Base-by-base conservation (phyloP, 2,888 invertebrate genomes). In the Diaphora mendica region DNA sequence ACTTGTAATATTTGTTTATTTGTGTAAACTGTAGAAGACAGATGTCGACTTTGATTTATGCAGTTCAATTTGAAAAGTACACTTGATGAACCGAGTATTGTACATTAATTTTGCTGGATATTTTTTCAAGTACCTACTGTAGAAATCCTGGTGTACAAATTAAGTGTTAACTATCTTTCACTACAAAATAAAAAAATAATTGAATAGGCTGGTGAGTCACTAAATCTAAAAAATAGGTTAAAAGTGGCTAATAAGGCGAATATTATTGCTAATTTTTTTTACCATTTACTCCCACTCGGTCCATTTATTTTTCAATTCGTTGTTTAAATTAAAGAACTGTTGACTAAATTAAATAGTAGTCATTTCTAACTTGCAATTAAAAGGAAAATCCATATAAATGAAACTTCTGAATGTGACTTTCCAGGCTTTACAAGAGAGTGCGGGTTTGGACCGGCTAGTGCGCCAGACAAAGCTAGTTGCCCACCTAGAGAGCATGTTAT, bases 391-490 rank as follows among this genome's bases (percentile, higher is more conserved):
- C 48, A 48, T 48, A 20, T 48, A 44, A 44, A 1, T 48, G 17
- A 20, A 48, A 48, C 3, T 4, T 7, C 4, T 48, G 44, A 44
- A 15, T n/a, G 11, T 39, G 39, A 66, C 64, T n/a, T 81, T 88
- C 20, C 96, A 97, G 95, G 98, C 97, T n/a, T 91, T 98, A 72
- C 97, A 97, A 93, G 97, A 97, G 85, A 97, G 97, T 71, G 98
- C 98, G 0, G 98, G 98, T 1, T 91, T 98, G 42, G 98, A 98
- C 86, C 95, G 98, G 13, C 90, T 98, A 71, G 98, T 98, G 30
- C 96, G 98, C 0, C 97, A 98, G 91, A 98, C 98, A 0, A 97
- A 98, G 85, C 90, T 98, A 62, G 97, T 98, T 0, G 98, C 98
- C 0, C 97, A 98, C 78, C 92, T 98, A 15, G 98, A 98, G 90